A percentile compares a stretch with the other conserved stretches of the same genome.
phyloP scores from a whole-genome alignment of 2,113 vertebrate species.

The Entomyzon cyanotis region DNA sequence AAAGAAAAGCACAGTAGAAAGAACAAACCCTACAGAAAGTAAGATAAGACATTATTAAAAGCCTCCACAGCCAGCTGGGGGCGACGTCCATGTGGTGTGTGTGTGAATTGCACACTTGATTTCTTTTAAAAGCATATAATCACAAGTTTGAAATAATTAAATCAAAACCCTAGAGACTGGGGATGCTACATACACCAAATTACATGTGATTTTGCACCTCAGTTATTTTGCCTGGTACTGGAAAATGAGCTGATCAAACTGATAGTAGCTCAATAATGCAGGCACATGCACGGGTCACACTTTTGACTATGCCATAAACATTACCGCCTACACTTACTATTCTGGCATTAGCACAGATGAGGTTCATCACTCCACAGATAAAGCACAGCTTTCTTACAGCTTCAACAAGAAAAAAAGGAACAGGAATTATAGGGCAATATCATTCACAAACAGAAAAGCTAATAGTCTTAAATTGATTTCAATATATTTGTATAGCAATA shows the following conservation, averaged over 20 bases:
- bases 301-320: neutral
- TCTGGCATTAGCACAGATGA: neutral
- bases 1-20: neutral
- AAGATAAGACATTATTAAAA: neutral
- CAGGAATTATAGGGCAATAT: neutral
- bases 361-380: neutral
- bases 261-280: accelerated
- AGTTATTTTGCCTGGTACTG: neutral
- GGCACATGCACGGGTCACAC: neutral
- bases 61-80: neutral
- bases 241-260: neutral
- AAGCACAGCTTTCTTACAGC: neutral
- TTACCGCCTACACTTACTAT: neutral
- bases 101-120: neutral
- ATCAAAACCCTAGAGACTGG: neutral
- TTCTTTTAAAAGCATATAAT: neutral
- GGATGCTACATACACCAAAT: neutral
- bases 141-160: neutral
- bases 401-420: neutral
- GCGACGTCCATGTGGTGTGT: accelerated
- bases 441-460: neutral
- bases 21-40: neutral
- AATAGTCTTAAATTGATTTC: neutral
- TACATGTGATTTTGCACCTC: neutral
- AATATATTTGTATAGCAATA: neutral